Evolutionary conservation across 2,888 invertebrate species (phyloP).

Genomic region (Charanyca ferruginea): DNA sequence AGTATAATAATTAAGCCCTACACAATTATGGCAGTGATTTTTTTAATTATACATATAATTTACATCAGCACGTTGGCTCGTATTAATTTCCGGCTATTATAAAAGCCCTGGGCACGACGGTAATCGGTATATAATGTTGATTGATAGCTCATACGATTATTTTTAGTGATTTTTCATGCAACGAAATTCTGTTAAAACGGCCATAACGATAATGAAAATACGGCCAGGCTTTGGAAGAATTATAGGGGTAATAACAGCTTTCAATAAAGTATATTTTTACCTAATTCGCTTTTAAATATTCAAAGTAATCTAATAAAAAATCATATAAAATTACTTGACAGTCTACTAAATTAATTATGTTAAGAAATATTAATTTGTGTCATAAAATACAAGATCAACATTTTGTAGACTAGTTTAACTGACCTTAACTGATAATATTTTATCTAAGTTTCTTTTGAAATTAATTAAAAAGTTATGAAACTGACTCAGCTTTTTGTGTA

Average conservation of each 20-base stretch:
- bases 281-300: constrained; percentile 66
- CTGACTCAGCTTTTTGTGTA: background rate
- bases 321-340: constrained; percentile 49
- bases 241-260: constrained; percentile 71
- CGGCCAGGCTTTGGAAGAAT: constrained; percentile 68
- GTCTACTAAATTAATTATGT: constrained; percentile 57
- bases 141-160: constrained; percentile 78
- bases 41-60: constrained; percentile 77
- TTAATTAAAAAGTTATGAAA: constrained; percentile 21
- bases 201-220: constrained; percentile 80
- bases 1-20: constrained; percentile 64
- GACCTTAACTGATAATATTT: constrained; percentile 27
- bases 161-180: constrained; percentile 83
- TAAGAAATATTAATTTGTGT: constrained; percentile 49
- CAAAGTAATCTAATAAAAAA: constrained; percentile 58
- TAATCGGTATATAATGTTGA: constrained; percentile 85
- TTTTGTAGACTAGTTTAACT: constrained; percentile 34
- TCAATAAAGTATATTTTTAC: constrained; percentile 66
- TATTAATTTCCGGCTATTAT: constrained; percentile 83
- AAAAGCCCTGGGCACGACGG: constrained; percentile 69
- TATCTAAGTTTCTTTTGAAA: constrained; percentile 24
- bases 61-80: constrained; percentile 71
- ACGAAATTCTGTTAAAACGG: constrained; percentile 74
- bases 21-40: constrained; percentile 65
- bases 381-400: constrained; percentile 54